These are phyloP conservation scores for Anabacerthia variegaticeps DNA, from an alignment of 2,797 vertebrate species.

Conservation along the genomic window DNA sequence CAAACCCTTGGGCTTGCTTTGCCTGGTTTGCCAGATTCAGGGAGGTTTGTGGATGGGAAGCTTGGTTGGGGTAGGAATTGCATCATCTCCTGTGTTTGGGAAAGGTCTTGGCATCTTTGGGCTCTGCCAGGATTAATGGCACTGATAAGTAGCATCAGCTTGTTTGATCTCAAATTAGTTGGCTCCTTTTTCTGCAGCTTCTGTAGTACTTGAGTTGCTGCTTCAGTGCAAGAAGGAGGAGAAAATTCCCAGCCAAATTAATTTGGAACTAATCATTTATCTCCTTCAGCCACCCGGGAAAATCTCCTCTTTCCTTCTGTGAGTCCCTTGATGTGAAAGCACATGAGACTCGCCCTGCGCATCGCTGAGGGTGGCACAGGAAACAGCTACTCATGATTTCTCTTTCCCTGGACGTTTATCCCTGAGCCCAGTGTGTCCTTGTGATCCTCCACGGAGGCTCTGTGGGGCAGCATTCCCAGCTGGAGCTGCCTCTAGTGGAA, in stretches of 20 bases:
- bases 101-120: background rate
- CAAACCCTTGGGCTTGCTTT: background rate
- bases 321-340: background rate
- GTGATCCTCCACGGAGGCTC: background rate
- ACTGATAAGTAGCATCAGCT: background rate
- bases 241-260: background rate
- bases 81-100: background rate
- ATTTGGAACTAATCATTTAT: background rate
- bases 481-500: background rate
- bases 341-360: background rate
- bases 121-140: background rate
- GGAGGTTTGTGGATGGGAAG: background rate
- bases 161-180: fast-evolving
- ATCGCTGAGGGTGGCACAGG: background rate
- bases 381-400: background rate
- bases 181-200: background rate
- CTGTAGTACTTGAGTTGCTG: background rate
- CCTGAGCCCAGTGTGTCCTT: background rate
- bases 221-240: background rate
- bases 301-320: background rate
- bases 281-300: background rate
- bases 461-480: background rate
- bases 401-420: background rate
- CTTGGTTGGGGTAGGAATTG: background rate
- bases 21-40: background rate